Conservation (phyloP, 2,113 vertebrate genomes). For the Ginglymostoma cirratum region DNA sequence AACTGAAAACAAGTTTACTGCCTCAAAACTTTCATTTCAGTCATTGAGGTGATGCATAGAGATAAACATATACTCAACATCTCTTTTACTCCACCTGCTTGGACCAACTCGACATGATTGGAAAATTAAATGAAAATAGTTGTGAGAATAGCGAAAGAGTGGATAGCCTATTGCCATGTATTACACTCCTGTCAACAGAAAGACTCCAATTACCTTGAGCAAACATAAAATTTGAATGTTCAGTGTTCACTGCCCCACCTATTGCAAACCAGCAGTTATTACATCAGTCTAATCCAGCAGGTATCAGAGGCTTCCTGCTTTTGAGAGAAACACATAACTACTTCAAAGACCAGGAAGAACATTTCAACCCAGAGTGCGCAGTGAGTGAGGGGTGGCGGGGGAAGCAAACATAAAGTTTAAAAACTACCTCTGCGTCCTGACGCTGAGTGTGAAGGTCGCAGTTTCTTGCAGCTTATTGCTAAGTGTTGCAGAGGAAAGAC, state of each 20-base stretch:
- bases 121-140: not conserved
- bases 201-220: not conserved
- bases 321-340: not conserved
- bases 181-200: not conserved
- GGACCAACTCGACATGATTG: not conserved
- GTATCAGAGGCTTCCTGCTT: slow-evolving; percentile 17
- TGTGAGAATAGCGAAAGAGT: not conserved
- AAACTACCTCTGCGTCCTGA: slow-evolving; percentile 30
- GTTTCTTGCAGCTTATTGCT: not conserved
- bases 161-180: not conserved
- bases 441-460: slow-evolving; percentile 22
- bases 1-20: not conserved
- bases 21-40: not conserved
- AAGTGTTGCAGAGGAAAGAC: slow-evolving; percentile 16
- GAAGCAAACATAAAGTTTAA: not conserved
- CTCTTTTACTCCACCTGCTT: not conserved
- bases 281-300: not conserved
- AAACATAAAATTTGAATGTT: not conserved
- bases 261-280: not conserved
- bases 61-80: not conserved
- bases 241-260: not conserved
- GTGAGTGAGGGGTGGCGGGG: too few relatives aligned
- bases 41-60: not conserved
- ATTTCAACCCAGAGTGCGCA: not conserved
- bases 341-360: slow-evolving; percentile 26